Evolutionary conservation across 1,140 invertebrate species (phyloP).

Genomic region (Stenopsyche tienmushanensis): DNA sequence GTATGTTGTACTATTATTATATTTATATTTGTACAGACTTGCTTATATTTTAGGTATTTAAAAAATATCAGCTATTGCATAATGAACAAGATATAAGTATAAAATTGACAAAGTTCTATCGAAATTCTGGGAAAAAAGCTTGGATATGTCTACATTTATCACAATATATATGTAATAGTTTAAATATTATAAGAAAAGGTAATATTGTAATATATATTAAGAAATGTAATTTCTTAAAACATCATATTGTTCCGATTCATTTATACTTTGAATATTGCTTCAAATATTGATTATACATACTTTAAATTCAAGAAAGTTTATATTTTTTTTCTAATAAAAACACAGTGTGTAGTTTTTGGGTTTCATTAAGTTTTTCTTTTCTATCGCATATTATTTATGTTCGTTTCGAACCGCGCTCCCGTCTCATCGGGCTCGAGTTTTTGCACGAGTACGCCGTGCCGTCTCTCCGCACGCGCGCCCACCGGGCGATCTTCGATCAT

Average conservation of each 20-base stretch:
- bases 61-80: conserved; percentile 10
- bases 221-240: conserved; percentile 19
- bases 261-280: conserved; percentile 5
- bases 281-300: conserved; percentile 3
- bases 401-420: too few species aligned
- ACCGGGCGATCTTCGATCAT: too few species aligned
- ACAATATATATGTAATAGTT: conserved; percentile 4
- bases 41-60: conserved; percentile 20
- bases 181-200: conserved; percentile 12
- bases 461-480: too few species aligned
- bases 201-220: conserved; percentile 10
- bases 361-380: conserved; percentile 22
- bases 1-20: conserved; percentile 8
- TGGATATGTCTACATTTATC: conserved; percentile 12
- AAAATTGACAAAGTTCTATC: conserved; percentile 11
- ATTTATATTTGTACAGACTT: conserved; percentile 23
- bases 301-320: neutral
- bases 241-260: conserved; percentile 7
- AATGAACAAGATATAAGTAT: neutral
- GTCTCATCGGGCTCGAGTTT: too few species aligned
- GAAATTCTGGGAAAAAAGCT: conserved; percentile 8
- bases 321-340: conserved; percentile 9
- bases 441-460: too few species aligned
- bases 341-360: neutral
- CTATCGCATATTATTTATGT: neutral